Conservation (phyloP, 2,797 vertebrate species). For the Diglossa cyanea region DNA sequence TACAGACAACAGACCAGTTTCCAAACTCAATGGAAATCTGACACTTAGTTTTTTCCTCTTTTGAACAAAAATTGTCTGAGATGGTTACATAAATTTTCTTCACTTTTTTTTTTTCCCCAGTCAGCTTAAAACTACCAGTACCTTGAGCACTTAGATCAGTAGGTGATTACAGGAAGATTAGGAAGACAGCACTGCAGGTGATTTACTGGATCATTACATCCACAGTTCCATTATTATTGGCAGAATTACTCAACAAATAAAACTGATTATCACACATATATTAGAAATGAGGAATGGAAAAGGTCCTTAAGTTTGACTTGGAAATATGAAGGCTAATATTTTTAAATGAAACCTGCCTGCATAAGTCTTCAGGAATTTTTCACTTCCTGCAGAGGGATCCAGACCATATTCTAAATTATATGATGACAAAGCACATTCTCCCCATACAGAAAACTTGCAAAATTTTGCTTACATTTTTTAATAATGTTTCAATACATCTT, state of each 20-base stretch:
- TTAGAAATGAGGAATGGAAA: neutral
- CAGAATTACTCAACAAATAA: slow-evolving; percentile 15
- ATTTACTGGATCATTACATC: slow-evolving; percentile 2
- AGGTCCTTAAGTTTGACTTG: neutral
- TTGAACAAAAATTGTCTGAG: neutral
- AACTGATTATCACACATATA: neutral
- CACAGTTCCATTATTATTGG: neutral
- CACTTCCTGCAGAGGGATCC: neutral
- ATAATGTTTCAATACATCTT: neutral
- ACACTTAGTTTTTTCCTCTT: neutral
- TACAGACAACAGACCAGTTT: neutral
- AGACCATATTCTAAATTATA: neutral
- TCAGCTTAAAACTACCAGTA: neutral
- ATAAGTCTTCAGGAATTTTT: neutral
- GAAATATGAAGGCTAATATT: neutral
- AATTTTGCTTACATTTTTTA: neutral
- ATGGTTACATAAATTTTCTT: neutral
- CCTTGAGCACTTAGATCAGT: neutral
- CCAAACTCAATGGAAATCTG: neutral
- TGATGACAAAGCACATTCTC: neutral
- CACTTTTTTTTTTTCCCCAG: neutral
- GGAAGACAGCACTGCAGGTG: neutral
- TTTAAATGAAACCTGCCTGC: neutral
- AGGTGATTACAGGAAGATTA: neutral
- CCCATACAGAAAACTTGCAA: neutral